Evolutionary conservation across 2,113 vertebrate species (phyloP), one percentile per base, ranked within the genome.

Genomic region (Otolemur garnettii): DNA sequence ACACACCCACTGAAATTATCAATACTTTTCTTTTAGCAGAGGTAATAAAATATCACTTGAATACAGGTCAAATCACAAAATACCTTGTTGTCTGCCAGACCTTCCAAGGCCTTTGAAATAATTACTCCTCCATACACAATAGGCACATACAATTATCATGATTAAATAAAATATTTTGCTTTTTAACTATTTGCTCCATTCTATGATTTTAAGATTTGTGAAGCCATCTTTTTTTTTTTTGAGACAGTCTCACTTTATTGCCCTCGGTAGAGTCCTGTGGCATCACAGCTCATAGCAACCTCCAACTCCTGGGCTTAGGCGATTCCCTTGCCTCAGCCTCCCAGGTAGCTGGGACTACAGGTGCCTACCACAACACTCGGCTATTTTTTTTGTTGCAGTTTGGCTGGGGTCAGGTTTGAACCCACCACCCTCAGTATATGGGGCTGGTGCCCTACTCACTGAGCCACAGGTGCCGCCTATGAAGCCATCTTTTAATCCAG

Each of bases 21-120:
- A 94, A 94, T 22, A 87, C 93, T 97, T 96, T 97, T 87, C 68
- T 94, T 60, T 69, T 94, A 81, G 57, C 75, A 19, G 68, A 97
- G 93, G 42, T 88, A 69, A 96, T 83, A 96, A 97, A 95, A 97
- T 93, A 96, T 94, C 83, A 93, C 60, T 59, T 96, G 75, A 95
- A 87, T 96, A 96, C 97, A 90, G 80, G 87, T 71, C 38, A 98
- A 95, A 96, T 96, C 59, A 92, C 53, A 91, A 80, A 95, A 82
- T 64, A 95, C 91, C 45, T 90, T 53, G 42, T 93, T 13, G 96
- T 94, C 68, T 96, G 87, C 88, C 22, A 96, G 62, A 95, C 53
- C 33, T 93, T 96, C 60, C 86, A 85, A 84, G 84, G 57, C 95
- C 96, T 96, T 90, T 38, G 85, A 96, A 82, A 86, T 94, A 33